Evolutionary conservation across 2,113 vertebrate species (phyloP).

Genomic region (Progne subis): DNA sequence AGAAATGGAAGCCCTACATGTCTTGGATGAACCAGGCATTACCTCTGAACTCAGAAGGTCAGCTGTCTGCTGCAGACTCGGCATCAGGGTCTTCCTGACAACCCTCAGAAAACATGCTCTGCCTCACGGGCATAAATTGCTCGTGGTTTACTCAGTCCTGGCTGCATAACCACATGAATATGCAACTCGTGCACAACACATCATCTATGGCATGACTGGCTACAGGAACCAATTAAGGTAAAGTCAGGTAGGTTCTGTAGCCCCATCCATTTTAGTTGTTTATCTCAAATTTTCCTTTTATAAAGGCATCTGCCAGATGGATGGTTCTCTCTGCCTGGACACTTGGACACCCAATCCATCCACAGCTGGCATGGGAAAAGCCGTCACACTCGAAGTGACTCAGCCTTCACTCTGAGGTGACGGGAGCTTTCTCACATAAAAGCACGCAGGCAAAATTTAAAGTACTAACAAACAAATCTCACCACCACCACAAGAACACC

Average conservation of each 20-base stretch:
- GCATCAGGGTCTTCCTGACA: not conserved
- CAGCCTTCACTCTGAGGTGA: not conserved
- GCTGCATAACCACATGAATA: constrained; percentile 1
- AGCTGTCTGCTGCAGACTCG: not conserved
- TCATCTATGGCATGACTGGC: not conserved
- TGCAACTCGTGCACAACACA: not conserved
- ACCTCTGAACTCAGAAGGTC: not conserved
- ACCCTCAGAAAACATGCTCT: not conserved
- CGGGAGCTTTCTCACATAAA: not conserved
- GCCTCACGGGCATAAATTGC: constrained; percentile 10
- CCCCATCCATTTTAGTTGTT: constrained; percentile 9
- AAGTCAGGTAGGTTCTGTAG: not conserved
- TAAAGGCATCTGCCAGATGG: not conserved
- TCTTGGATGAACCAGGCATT: not conserved
- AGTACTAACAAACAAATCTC: not conserved
- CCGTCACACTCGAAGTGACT: not conserved
- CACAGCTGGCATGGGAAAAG: not conserved
- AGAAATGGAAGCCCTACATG: not conserved
- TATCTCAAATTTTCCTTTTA: constrained; percentile 27
- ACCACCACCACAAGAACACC: not conserved
- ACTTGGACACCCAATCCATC: not conserved
- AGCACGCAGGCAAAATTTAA: not conserved
- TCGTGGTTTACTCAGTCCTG: not conserved
- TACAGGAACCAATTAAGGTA: constrained; percentile 27
- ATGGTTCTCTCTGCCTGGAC: not conserved